A percentile compares a stretch with the other conserved stretches of the same genome.
Evolutionary conservation across 2,113 vertebrate species (phyloP).

Genomic region (Epinephelus fuscoguttatus): DNA sequence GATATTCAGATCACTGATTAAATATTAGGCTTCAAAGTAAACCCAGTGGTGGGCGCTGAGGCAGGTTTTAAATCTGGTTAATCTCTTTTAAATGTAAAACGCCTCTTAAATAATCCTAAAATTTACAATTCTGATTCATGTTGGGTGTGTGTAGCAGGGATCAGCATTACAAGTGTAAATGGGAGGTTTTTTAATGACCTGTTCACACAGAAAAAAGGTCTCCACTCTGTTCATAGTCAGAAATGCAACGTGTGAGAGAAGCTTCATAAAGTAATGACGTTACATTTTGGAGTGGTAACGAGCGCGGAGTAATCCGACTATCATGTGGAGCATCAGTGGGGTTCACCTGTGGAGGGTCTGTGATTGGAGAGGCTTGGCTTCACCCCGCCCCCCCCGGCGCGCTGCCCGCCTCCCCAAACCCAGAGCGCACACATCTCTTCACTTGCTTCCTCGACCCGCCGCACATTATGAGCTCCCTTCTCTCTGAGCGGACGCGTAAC

Average conservation of each 20-base stretch:
- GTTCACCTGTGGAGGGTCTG: slow-evolving; percentile 69
- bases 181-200: neutral
- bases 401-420: slow-evolving; percentile 61
- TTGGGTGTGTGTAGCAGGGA: neutral
- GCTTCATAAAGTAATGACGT: neutral
- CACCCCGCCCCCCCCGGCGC: slow-evolving; percentile 61
- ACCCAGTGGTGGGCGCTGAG: neutral
- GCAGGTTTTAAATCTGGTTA: neutral
- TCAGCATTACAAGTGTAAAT: neutral
- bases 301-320: slow-evolving; percentile 7
- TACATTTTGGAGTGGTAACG: neutral
- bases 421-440: slow-evolving; percentile 60
- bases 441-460: slow-evolving; percentile 24
- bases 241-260: neutral
- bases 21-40: neutral
- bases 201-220: neutral
- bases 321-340: slow-evolving; percentile 16
- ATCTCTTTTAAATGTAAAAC: neutral
- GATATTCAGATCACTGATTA: neutral
- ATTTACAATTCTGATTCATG: neutral
- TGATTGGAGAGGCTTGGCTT: slow-evolving; percentile 67
- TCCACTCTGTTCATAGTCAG: neutral
- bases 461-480: slow-evolving; percentile 53
- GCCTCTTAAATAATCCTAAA: neutral
- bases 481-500: slow-evolving; percentile 28